phyloP scores from a whole-genome alignment of 2,113 vertebrate genomes.

The Serinus canaria region DNA sequence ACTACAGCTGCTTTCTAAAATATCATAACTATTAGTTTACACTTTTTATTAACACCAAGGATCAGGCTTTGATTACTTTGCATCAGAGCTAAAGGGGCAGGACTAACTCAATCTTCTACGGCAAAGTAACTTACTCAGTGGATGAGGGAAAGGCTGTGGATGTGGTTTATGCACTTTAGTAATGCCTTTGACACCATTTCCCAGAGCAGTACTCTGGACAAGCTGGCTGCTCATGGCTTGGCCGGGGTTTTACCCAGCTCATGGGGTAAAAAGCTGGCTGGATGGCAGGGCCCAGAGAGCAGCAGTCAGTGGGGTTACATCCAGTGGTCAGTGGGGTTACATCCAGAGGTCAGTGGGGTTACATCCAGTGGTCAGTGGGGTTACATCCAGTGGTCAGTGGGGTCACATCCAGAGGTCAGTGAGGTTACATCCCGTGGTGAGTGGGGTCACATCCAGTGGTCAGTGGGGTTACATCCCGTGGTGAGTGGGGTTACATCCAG shows the following conservation, averaged over 20 bases:
- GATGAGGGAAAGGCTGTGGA: not conserved
- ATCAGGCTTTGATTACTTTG: not conserved
- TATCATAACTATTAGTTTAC: not conserved
- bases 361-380: too few relatives aligned
- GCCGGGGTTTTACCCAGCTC: rapidly evolving
- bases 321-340: too few relatives aligned
- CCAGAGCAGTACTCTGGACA: not conserved
- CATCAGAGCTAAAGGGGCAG: not conserved
- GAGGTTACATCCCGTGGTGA: too few relatives aligned
- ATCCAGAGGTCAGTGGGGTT: too few relatives aligned
- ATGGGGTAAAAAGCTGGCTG: not conserved
- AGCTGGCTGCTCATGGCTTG: not conserved
- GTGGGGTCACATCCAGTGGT: too few relatives aligned
- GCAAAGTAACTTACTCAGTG: not conserved
- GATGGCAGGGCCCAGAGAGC: rapidly evolving
- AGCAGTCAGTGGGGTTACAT: too few relatives aligned
- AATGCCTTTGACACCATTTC: not conserved
- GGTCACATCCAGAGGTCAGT: too few relatives aligned
- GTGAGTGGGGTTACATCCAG: too few relatives aligned
- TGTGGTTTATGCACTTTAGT: not conserved
- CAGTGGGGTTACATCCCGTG: too few relatives aligned
- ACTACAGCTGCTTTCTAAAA: not conserved
- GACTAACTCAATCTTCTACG: not conserved
- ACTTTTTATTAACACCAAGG: not conserved
- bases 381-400: too few relatives aligned